phyloP scores from a whole-genome alignment of 2,797 vertebrate species.

The Mionectes olivaceus region DNA sequence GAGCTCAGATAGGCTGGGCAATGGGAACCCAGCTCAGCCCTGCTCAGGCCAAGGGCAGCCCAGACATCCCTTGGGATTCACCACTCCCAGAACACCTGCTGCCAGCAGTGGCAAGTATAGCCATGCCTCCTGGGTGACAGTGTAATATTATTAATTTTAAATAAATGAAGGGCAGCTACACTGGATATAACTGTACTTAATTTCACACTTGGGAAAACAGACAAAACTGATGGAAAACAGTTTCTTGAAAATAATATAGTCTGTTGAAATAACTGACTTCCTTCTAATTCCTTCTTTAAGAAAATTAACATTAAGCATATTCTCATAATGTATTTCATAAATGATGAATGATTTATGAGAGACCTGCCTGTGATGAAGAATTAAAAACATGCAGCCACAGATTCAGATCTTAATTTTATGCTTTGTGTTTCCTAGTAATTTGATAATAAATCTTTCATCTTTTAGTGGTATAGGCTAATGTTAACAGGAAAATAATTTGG shows the following conservation, averaged over 20 bases:
- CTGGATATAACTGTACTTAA: background rate
- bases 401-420: constrained; percentile 61
- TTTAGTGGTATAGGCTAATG: constrained; percentile 47
- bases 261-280: constrained; percentile 54
- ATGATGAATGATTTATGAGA: constrained; percentile 44
- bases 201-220: background rate
- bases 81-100: accelerated
- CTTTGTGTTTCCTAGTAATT: constrained; percentile 60
- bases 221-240: background rate
- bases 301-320: constrained; percentile 32
- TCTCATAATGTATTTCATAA: constrained; percentile 45
- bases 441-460: constrained; percentile 57
- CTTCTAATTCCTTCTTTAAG: constrained; percentile 44
- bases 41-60: accelerated
- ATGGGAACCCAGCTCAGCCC: background rate
- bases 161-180: background rate
- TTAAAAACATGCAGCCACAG: constrained; percentile 38
- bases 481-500: constrained; percentile 51
- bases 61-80: background rate
- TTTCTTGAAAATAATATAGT: constrained; percentile 12
- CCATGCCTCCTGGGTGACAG: background rate
- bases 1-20: background rate
- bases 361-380: constrained; percentile 45
- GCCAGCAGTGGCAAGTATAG: background rate
- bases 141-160: background rate